Evolutionary conservation across 2,113 vertebrate species (phyloP), one percentile per base, ranked within the genome.

Genomic region (Notechis scutatus): DNA sequence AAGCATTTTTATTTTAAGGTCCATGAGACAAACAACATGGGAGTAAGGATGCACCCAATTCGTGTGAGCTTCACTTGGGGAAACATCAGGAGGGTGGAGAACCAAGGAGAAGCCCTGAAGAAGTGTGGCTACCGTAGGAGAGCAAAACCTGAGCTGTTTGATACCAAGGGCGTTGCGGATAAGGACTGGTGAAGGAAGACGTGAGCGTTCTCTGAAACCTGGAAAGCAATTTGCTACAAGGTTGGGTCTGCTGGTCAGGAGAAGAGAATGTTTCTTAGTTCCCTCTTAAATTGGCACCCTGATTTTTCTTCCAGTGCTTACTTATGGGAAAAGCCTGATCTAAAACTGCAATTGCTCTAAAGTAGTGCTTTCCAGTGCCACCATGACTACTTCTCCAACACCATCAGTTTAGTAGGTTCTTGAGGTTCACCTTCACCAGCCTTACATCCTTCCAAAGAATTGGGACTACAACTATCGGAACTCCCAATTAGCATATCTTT

Each of bases 101-200:
- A 45, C 3, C 55, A 86, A 54, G 50, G 20, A 94, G 92, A 92
- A 89, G 0, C 0, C 92, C 93, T 47, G 57, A 94, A 92, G 94
- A 92, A 96, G 87, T 24, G 2, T 92, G 92, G 74, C 85, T 14
- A 59, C 5, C 21, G 5, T 24, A 92, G 93, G 94, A 54, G 55
- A 47, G 52, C 54, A 10, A 94, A 93, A 92, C 87, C 93, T 94
- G 96, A 85, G 81, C 55, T 85, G 69, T 50, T 90, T 91, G 59
- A 85, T 69, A 85, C 69, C 87, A 0, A 52, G 20, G 8, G 92
- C 94, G 74, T 88, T 95, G 87, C 88, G 92, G 42, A 20, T 89
- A 59, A 61, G 89, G 64, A 91, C 94, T 92, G 94, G 92, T 94
- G 92, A 87, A 94, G 85, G 91, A 92, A 90, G 94, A 93, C 45